Conservation (phyloP, 2,888 invertebrate species). For the Idaea dimidiata region DNA sequence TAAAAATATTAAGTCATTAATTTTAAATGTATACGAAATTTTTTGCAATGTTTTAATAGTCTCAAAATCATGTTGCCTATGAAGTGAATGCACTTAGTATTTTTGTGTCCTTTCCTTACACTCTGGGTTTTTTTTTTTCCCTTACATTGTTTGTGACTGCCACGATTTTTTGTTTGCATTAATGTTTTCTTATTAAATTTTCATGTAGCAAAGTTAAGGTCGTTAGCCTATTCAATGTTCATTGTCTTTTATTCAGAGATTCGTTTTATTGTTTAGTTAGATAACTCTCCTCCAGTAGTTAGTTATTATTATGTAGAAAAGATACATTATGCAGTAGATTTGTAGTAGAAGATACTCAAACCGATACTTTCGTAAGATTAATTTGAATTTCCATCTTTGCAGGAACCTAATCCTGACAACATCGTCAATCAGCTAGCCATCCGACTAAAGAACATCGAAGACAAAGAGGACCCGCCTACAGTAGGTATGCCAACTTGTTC, state of each 20-base stretch:
- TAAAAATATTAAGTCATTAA: not conserved
- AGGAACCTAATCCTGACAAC: conserved; percentile 90
- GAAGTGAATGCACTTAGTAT: conserved; percentile 48
- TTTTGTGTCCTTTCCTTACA: conserved; percentile 50
- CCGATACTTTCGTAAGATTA: not conserved
- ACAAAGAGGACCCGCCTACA: conserved; percentile 62
- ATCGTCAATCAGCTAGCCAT: conserved; percentile 91
- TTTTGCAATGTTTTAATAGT: conserved; percentile 5
- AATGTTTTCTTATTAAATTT: conserved; percentile 7
- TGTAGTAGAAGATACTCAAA: not conserved
- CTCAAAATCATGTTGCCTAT: conserved; percentile 55
- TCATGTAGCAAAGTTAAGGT: conserved; percentile 9
- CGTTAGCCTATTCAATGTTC: conserved; percentile 2
- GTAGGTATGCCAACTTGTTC: conserved; percentile 79
- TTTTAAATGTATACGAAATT: conserved; percentile 6
- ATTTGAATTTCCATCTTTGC: conserved; percentile 49
- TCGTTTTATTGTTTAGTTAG: not conserved
- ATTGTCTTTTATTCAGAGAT: conserved; percentile 4
- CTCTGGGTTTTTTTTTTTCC: conserved; percentile 56
- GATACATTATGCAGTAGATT: not conserved
- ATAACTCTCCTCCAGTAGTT: not conserved
- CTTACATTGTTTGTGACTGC: conserved; percentile 44
- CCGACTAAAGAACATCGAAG: conserved; percentile 86
- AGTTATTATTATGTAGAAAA: conserved; percentile 2
- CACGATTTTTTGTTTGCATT: conserved; percentile 23